A percentile compares a stretch with the other conserved stretches of the same genome.
These are phyloP conservation scores for Hypercompe scribonia DNA, from an alignment of 2,888 invertebrate genomes.

Conservation along the genomic window DNA sequence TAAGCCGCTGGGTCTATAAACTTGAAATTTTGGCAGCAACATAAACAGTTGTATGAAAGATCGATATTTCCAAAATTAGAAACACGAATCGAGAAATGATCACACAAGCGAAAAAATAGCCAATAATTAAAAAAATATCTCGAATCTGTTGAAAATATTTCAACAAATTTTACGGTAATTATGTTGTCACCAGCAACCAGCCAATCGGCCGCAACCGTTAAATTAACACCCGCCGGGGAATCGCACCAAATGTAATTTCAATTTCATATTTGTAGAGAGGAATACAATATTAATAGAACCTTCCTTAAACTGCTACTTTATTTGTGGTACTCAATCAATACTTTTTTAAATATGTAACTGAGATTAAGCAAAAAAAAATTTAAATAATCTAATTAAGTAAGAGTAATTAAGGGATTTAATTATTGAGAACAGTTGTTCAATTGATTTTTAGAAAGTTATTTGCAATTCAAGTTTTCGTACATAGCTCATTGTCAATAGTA, in stretches of 20 bases:
- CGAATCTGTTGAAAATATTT: neutral
- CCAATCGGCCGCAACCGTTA: conserved; percentile 2
- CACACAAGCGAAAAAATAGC: neutral
- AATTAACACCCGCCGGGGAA: conserved; percentile 5
- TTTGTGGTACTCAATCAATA: neutral
- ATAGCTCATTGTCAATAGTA: too few relatives aligned
- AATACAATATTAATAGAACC: neutral
- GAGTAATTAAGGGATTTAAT: too few relatives aligned
- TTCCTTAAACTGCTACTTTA: neutral
- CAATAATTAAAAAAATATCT: neutral
- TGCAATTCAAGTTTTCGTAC: too few relatives aligned
- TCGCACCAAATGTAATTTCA: conserved; percentile 4
- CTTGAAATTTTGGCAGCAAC: too few relatives aligned
- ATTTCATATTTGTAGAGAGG: conserved; percentile 7
- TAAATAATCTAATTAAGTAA: too few relatives aligned
- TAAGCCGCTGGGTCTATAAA: too few relatives aligned
- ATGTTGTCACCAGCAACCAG: neutral
- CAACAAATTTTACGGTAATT: neutral
- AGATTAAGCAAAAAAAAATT: neutral
- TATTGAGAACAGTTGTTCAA: too few relatives aligned
- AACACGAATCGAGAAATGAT: neutral
- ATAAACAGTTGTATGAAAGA: neutral
- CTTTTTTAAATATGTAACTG: neutral
- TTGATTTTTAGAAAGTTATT: too few relatives aligned
- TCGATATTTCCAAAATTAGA: neutral